Evolutionary conservation across 2,888 invertebrate species (phyloP).

Genomic region (Nebria brevicollis): DNA sequence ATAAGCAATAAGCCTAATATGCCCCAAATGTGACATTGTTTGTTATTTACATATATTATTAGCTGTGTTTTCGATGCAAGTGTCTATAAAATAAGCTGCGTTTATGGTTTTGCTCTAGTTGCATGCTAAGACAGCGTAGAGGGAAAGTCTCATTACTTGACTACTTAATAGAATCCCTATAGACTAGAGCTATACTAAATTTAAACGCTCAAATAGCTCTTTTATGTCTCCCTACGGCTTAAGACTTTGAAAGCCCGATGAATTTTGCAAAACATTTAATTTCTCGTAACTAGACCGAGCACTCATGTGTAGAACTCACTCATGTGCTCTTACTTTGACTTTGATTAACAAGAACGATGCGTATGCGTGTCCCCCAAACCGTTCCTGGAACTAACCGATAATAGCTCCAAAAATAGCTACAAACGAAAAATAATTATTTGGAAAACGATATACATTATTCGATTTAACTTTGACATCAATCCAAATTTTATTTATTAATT

Average conservation of each 20-base stretch:
- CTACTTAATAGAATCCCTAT: conserved; percentile 37
- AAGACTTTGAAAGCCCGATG: conserved; percentile 2
- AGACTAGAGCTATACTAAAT: conserved; percentile 27
- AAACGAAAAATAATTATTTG: no score
- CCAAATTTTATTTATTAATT: no score
- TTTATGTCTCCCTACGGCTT: conserved; percentile 35
- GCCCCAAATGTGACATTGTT: neutral
- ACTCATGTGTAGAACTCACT: neutral
- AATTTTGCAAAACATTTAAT: conserved; percentile 6
- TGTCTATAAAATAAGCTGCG: neutral
- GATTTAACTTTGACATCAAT: no score
- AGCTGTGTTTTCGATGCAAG: neutral
- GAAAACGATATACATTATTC: no score
- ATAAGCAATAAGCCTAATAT: no score
- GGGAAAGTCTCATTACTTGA: conserved; percentile 26
- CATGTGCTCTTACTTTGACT: neutral
- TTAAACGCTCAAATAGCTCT: conserved; percentile 40
- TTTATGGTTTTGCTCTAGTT: conserved; percentile 21
- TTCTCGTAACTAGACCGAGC: neutral
- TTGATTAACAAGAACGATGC: neutral
- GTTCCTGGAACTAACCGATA: neutral
- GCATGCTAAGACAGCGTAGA: neutral
- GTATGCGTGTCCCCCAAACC: neutral
- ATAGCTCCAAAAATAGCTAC: no score
- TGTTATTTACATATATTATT: neutral